Base-by-base conservation (phyloP, 2,888 invertebrate species). In the Troides oblongomaculatus region DNA sequence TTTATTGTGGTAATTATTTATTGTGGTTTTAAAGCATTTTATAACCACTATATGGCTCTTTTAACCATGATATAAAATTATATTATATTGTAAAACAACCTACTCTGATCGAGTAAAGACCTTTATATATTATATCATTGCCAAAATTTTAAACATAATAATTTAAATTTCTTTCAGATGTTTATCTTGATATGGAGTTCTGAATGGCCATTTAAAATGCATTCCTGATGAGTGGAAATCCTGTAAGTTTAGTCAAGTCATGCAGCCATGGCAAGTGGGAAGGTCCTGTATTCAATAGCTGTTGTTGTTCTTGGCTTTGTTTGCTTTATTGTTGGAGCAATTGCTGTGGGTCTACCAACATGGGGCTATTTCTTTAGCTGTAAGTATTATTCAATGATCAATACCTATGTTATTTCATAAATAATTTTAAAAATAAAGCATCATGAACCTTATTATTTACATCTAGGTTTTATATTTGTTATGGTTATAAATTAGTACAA, bases 291-390 rank as follows among this genome's bases (percentile, higher is more conserved):
- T 92, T 95, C 95, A 76, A 94, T 94, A 88, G 93, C 93, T 79
- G 95, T 95, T 76, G 95, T 95, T 72, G 91, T 94, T 76, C 90
- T 95, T 77, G 96, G 96, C 81, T 96, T 96, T 86, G 93, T 96
- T 76, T 96, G 96, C 84, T 96, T 97, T 84, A 95, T 96, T 73
- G 93, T 97, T 77, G 97, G 97, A 79, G 96, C 97, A 71, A 95
- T 96, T 60, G 96, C 97, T 65, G 95, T 97, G 66, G 97, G 96
- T 74, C 94, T 97, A 80, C 97, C 97, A 63, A 94, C 96, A 80
- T 97, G 97, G 97, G 97, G 97, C 73, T 95, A 97, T 86, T 97
- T 96, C 89, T 94, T 94, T 82, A 95, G 94, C 85, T 94, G 95
- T 91, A 89, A 94, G 93, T 93, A 82, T 62, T 60, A 50, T 57